Evolutionary conservation across 92 coral and sea anemone species (phyloP), one percentile per base, ranked within the genome.

Genomic region (Phenganax subtilis): DNA sequence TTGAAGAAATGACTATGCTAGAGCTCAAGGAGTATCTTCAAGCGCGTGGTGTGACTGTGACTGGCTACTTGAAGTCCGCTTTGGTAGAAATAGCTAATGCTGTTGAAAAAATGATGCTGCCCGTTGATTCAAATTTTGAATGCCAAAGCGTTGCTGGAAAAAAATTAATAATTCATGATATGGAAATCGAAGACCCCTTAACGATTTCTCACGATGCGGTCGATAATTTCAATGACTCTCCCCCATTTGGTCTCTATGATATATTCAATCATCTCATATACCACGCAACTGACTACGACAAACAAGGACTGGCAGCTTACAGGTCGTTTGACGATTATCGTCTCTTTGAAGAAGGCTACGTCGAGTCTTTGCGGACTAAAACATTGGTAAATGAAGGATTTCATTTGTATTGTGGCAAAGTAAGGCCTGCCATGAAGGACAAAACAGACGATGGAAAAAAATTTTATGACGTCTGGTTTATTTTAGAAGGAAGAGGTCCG

Each of bases 121-220:
- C 82, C 16, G 27, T 55, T 27, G 82, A 77, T 57, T 73, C 82
- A 7, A 51, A 77, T 64, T 77, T 77, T 29, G 82, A 77, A 58
- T 27, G 65, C 2, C 68, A 57, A 55, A 76, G 53, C 53, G 3
- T 10, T 29, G 54, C 12, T 3, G 57, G 10, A 37, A 31, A 58
- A 37, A 29, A 15, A 57, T 77, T 77, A 77, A 77, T 77, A 55
- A 77, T 77, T 77, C 82, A 77, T 77, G 82, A 77, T 58, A 57
- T 77, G 65, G 53, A 55, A n/a, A 77, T 77, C 12, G 15, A 57
- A 11, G 63, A 57, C 63, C 63, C 63, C 17, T 57, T 57, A 11
- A 57, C 63, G 7, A 37, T 37, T 37, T 37, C 47, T 37, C 47
- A 37, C 47, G 47, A 37, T 37, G 47, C 47, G 2, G 47, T 37